A percentile compares a stretch with the other conserved stretches of the same genome.
Evolutionary conservation across 2,888 invertebrate genomes (phyloP).

Genomic region (Polydrusus pterygomalis): DNA sequence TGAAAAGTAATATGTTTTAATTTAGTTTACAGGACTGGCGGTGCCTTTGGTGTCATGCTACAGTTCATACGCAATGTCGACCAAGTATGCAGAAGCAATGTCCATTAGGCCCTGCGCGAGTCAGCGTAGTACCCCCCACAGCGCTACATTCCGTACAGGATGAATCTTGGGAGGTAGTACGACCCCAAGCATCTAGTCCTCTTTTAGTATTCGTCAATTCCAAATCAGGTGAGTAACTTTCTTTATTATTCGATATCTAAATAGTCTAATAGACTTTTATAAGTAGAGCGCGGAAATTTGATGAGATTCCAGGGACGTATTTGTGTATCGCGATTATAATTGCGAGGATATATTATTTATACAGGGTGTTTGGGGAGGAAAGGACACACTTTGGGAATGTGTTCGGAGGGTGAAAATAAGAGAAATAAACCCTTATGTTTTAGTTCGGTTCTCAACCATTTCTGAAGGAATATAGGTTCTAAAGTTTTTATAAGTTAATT

Average conservation of each 20-base stretch:
- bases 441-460: no score
- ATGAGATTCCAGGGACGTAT: no score
- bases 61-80: conserved; percentile 93
- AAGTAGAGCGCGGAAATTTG: no score
- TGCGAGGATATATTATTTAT: no score
- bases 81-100: conserved; percentile 87
- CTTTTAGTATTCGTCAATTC: conserved; percentile 98
- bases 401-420: no score
- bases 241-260: background rate
- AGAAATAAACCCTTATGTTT: no score
- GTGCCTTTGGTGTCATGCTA: conserved; percentile 96
- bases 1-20: conserved; percentile 24
- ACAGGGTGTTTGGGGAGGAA: no score
- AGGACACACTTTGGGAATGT: no score
- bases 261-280: no score
- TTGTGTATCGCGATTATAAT: no score
- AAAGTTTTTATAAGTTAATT: no score
- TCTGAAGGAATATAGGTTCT: no score
- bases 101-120: conserved; percentile 89
- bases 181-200: conserved; percentile 80
- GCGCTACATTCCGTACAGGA: conserved; percentile 94
- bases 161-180: conserved; percentile 92
- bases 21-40: conserved; percentile 93
- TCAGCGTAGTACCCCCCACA: conserved; percentile 96
- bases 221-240: conserved; percentile 80